phyloP scores from a whole-genome alignment of 2,888 invertebrate species.

The Xanthia icteritia region DNA sequence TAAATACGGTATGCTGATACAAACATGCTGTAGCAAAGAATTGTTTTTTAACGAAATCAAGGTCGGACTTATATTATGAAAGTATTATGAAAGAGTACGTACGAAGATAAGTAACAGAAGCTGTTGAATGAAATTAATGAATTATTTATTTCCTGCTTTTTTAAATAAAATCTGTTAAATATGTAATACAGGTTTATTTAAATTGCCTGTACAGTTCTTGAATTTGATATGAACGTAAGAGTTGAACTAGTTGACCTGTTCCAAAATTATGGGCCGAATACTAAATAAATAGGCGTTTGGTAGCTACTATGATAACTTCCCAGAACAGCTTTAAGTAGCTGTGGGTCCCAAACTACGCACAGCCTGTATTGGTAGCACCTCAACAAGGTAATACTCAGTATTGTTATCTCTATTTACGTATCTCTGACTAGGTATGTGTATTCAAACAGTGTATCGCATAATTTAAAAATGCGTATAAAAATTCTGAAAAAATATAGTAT shows the following conservation, averaged over 20 bases:
- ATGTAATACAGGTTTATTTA: neutral
- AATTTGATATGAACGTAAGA: neutral
- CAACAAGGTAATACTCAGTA: no score
- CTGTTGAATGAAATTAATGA: neutral
- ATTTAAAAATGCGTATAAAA: neutral
- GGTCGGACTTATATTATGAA: no score
- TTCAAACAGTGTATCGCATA: neutral
- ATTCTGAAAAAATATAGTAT: neutral
- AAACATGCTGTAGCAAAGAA: constrained; percentile 36
- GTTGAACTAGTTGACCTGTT: neutral
- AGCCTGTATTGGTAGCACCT: neutral
- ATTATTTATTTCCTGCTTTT: neutral
- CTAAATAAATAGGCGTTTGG: neutral
- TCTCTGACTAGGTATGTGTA: neutral
- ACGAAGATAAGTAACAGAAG: constrained; percentile 2
- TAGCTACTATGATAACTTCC: neutral
- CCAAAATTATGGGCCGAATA: neutral
- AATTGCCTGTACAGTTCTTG: neutral
- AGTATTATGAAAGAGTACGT: neutral
- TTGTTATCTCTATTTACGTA: neutral
- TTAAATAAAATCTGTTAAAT: neutral
- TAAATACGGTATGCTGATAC: constrained; percentile 40
- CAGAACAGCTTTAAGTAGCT: neutral
- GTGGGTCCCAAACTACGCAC: neutral
- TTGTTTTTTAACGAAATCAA: constrained; percentile 27